Base-by-base conservation (phyloP, 2,113 vertebrate species). In the Pollachius pollachius region DNA sequence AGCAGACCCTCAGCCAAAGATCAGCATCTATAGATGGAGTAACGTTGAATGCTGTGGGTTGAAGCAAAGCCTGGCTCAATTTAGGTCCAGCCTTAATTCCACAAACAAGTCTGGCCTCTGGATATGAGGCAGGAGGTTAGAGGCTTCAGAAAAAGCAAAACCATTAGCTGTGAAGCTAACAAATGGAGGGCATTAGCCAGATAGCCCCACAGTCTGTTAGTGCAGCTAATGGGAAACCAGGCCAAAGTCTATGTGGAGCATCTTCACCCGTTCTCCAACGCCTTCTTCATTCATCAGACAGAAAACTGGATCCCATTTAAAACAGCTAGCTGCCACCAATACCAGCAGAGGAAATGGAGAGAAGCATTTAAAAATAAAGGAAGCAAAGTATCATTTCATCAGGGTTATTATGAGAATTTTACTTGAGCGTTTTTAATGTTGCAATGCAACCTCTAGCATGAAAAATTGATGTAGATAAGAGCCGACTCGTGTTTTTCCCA, bases 161-260 rank as follows among this genome's bases (percentile, higher is more conserved):
- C 89, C 89, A 89, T 90, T 90, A 89, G 80, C 81, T 82, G 81
- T 88, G 82, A 91, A 89, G 79, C 81, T 87, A 91, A 90, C 84
- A 92, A 91, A 92, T 90, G 81, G 80, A 85, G 72, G 84, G 81
- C 89, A 92, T 90, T 91, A 91, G 81, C 80, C 67, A 68, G 78
- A 64, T 83, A 81, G 81, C 72, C 72, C 78, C 71, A 72, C 71
- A 71, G 75, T 79, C 70, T 57, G 58, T 68, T 74, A 59, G 60
- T 62, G 74, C 68, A 75, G 80, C 81, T 72, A 81, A 85, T 74
- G 65, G 77, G 79, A 86, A 88, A 87, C 76, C 81, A 85, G 87
- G 84, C 79, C 85, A 84, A 68, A 79, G 65, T 79, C 72, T 87
- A 79, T 79, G 60, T 84, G 65, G 76, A 81, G 72, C 73, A 77